Conservation (phyloP, 2,888 invertebrate genomes). For the Dynastes maya region DNA sequence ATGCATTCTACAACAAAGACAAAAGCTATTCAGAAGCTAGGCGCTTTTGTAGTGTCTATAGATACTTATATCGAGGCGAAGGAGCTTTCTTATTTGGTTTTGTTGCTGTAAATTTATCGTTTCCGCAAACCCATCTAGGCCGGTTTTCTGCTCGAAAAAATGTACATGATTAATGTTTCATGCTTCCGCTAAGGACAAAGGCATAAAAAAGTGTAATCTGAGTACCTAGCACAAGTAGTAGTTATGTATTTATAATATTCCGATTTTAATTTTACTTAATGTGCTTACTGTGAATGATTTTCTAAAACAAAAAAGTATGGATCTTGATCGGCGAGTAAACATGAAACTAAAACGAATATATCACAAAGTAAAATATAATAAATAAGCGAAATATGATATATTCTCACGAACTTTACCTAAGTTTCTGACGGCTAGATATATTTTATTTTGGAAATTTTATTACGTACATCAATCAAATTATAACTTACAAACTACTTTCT, state of each 20-base stretch:
- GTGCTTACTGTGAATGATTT: too few species aligned
- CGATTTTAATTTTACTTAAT: too few species aligned
- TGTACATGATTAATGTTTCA: constrained; percentile 9
- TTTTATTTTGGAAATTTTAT: background rate
- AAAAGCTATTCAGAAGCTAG: too few species aligned
- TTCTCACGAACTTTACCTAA: background rate
- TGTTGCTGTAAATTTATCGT: constrained; percentile 9
- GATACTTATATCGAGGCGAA: too few species aligned
- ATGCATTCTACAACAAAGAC: too few species aligned
- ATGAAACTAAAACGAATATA: background rate
- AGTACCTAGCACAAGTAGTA: too few species aligned
- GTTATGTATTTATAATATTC: too few species aligned
- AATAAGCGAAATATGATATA: constrained; percentile 8
- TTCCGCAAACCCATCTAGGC: constrained; percentile 9
- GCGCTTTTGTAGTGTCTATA: too few species aligned
- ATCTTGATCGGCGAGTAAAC: background rate
- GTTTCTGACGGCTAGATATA: constrained; percentile 1
- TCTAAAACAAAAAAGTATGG: background rate
- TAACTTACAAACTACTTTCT: too few species aligned
- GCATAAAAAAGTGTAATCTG: background rate
- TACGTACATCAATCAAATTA: background rate
- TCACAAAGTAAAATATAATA: background rate
- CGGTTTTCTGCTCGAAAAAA: background rate
- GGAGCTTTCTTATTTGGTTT: background rate
- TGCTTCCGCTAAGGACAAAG: background rate